phyloP scores from a whole-genome alignment of 2,797 vertebrate genomes.

The Phaenicophaeus curvirostris region DNA sequence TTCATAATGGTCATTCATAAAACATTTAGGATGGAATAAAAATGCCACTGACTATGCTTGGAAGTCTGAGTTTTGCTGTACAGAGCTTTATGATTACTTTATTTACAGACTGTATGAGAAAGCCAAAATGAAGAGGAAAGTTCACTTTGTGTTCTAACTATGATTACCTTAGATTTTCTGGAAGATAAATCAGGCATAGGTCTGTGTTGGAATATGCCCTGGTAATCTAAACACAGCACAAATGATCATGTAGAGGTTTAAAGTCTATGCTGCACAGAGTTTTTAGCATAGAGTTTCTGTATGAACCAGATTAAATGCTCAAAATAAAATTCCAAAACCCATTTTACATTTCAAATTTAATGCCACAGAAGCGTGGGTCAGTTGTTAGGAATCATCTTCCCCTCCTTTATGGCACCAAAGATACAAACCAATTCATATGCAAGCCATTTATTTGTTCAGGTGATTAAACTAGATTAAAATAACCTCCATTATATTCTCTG shows the following conservation, averaged over 20 bases:
- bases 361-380: not conserved
- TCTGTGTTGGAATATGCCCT: not conserved
- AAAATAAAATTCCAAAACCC: not conserved
- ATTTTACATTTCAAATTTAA: not conserved
- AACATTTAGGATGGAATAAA: not conserved
- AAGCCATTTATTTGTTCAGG: not conserved
- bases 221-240: not conserved
- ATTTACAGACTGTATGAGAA: not conserved
- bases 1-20: not conserved
- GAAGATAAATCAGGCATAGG: not conserved
- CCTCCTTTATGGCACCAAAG: not conserved
- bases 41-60: not conserved
- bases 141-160: not conserved
- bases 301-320: constrained; percentile 22
- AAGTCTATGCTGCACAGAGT: not conserved
- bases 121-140: not conserved
- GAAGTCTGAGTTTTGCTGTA: not conserved
- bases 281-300: not conserved
- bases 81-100: not conserved
- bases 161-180: not conserved
- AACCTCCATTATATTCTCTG: not conserved
- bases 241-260: not conserved
- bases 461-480: constrained; percentile 15
- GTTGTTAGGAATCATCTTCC: not conserved
- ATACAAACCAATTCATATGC: not conserved